Conservation (phyloP, 1,140 invertebrate species). For the Bombus huntii region DNA sequence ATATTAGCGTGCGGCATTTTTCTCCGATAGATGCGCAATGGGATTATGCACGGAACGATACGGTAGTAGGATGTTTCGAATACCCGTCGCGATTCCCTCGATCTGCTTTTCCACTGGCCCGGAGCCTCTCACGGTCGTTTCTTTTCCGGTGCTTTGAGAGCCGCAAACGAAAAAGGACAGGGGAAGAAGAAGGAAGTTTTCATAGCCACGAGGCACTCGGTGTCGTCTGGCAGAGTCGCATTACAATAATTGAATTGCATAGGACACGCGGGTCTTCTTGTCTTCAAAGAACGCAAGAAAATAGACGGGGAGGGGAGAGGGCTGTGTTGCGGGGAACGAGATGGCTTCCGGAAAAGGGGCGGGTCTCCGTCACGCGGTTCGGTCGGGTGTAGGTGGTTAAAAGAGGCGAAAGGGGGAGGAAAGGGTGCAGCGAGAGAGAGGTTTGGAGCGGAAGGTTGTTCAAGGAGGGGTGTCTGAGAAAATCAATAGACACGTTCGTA, state of each 20-base stretch:
- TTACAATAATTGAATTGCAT: conserved; percentile 79
- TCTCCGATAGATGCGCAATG: not conserved
- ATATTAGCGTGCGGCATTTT: not conserved
- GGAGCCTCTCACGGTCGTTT: not conserved
- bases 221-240: conserved; percentile 66
- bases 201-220: conserved; percentile 54
- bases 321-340: conserved; percentile 66
- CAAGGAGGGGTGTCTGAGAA: conserved; percentile 70
- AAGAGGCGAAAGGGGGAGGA: conserved; percentile 51
- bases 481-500: conserved; percentile 79
- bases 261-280: conserved; percentile 75
- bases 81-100: not conserved
- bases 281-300: conserved; percentile 76
- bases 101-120: not conserved
- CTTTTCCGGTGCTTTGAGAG: not conserved
- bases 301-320: conserved; percentile 58
- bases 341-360: conserved; percentile 73
- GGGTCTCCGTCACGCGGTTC: conserved; percentile 64
- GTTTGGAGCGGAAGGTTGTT: conserved; percentile 51
- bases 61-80: not conserved
- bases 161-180: not conserved
- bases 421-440: conserved; percentile 48
- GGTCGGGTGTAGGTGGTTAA: conserved; percentile 48
- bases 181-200: conserved; percentile 5
- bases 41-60: not conserved